Evolutionary conservation across 37 sponge, comb jelly and placozoan species (phyloP), one percentile per base, ranked within the genome.

Genomic region (Mnemiopsis leidyi): DNA sequence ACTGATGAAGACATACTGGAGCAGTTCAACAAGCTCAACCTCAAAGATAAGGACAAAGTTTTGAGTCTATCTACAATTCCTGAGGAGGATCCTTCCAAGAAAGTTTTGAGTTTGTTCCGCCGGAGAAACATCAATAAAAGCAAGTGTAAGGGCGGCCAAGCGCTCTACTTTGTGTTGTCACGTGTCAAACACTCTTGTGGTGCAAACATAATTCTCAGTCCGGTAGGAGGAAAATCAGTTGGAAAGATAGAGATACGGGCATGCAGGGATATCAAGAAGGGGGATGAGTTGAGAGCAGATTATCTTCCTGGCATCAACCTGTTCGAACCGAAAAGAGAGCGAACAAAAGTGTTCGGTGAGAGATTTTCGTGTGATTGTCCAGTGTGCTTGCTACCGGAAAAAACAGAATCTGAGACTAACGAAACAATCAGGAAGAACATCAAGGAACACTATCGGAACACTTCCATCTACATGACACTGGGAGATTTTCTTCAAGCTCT

Each of bases 381-480:
- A 24, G 75, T 71, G 7, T 71, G 75, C 20, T 29, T 29, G 30
- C 7, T 71, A 5, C n/a, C n/a, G n/a, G 75, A 71, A 5, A 5
- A 2, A 28, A 71, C 26, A n/a, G 75, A 71, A 23, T n/a, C 75
- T 5, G 30, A 71, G 75, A 28, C 3, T 29, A 71, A 71, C 23
- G 75, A 71, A 18, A 71, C 75, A 28, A 71, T 24, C 3, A n/a
- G 75, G 30, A 3, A 29, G 30, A n/a, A 28, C 3, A 71, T 71
- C 75, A 71, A 71, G 75, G 75, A 71, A 71, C 26, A 71, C 75
- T 71, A 71, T 24, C 75, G 75, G 20, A 71, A 71, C 30, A 71
- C 75, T 24, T 29, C 75, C 75, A 71, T 71, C 75, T 71, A 71
- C 30, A 28, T 71, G 26, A 71, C 75, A 18, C 20, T 71, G 26